Evolutionary conservation across 1,140 invertebrate species (phyloP), one percentile per base, ranked within the genome.

Genomic region (Ceratitis capitata): DNA sequence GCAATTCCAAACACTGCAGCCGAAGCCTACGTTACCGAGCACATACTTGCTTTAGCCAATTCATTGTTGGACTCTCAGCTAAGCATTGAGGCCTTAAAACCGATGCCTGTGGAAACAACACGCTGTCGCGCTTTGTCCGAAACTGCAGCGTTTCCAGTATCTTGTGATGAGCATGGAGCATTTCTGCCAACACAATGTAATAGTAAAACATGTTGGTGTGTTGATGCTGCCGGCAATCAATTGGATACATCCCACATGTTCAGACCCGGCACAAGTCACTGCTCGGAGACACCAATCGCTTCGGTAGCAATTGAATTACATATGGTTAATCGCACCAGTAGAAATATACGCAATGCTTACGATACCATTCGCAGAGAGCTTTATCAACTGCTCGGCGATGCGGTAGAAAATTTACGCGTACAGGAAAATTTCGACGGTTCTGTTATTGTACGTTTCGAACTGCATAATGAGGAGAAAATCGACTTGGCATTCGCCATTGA

Each of bases 141-240:
- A n/a, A 92, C 92, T 4, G 93, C 93, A 32, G 92, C 93, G 3
- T 94, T 94, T 16, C 91, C 93, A 2, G 93, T 94, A 0, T 93
- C 92, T 84, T 96, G 95, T 87, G 95, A 96, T 87, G 92, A 92
- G 51, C 90, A 93, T 51, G 96, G 96, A 2, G 93, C 94, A 87
- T 97, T 97, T 89, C 92, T 94, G 2, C 94, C 96, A 0, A 95
- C 94, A 0, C 96, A 97, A 88, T 97, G 96, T 88, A 94, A 94
- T 45, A 93, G 94, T 1, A 94, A 94, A 1, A 94, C 93, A 16
- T 97, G 96, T 90, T 97, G 96, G 96, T 97, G 96, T 91, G 96
- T 97, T 3, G 96, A 97, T 91, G 96, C 96, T 86, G 96, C 96
- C 1, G 96, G 96, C 12, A 96, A 97, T 92, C 95, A 96, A 87